Conservation (phyloP, 2,797 vertebrate genomes). For the Mycteria americana region DNA sequence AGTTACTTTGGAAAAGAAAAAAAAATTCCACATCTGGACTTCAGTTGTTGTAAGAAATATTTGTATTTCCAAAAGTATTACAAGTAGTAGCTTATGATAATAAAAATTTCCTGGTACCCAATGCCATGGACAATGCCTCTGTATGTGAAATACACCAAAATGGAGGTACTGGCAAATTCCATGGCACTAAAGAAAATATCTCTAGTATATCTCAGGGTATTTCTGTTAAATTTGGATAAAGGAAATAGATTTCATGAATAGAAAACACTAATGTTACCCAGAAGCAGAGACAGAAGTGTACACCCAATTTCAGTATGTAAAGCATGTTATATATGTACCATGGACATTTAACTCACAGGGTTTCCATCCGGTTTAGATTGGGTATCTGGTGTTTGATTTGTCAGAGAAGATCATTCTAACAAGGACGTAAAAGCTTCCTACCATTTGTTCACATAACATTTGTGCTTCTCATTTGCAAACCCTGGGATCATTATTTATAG, state of each 20-base stretch:
- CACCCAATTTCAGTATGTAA: neutral
- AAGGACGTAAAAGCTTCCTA: neutral
- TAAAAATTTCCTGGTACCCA: neutral
- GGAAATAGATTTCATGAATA: neutral
- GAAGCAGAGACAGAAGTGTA: neutral
- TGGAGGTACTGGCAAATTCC: neutral
- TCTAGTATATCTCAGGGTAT: neutral
- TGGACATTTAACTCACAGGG: neutral
- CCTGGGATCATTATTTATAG: constrained; percentile 3
- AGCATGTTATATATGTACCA: neutral
- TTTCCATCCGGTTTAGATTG: neutral
- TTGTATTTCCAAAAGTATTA: neutral
- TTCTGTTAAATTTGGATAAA: neutral
- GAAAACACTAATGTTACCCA: neutral
- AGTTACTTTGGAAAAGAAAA: neutral
- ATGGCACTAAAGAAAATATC: neutral
- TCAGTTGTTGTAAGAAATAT: neutral
- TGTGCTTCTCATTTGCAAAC: neutral
- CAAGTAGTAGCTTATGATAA: neutral
- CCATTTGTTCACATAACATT: neutral
- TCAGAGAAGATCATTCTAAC: neutral
- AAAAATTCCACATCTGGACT: neutral
- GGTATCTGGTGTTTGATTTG: neutral
- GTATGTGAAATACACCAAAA: neutral
- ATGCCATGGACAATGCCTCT: neutral